Percentiles rank a stretch among this genome's conserved stretches.
These are phyloP conservation scores for Candidula unifasciata DNA, from an alignment of 2,888 invertebrate species.

Conservation along the genomic window DNA sequence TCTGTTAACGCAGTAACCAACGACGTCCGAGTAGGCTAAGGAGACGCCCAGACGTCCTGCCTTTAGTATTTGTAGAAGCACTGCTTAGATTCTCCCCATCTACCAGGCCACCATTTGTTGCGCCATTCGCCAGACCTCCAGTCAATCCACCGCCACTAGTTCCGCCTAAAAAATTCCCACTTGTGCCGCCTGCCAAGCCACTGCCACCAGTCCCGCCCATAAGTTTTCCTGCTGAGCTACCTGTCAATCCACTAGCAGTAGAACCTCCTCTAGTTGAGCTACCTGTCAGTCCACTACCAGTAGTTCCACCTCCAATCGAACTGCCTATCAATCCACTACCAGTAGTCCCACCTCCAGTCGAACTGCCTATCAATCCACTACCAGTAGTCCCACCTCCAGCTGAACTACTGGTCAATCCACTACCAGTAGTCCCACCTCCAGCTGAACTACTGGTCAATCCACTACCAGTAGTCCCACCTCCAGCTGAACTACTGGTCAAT, in stretches of 20 bases:
- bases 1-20: too few species aligned
- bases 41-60: neutral
- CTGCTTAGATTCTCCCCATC: neutral
- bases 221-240: neutral
- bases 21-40: neutral
- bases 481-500: neutral
- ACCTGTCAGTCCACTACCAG: neutral
- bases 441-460: neutral
- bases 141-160: neutral
- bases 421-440: neutral
- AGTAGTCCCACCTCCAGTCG: neutral
- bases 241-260: neutral
- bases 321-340: neutral
- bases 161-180: neutral
- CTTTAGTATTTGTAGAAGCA: neutral
- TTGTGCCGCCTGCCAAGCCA: neutral
- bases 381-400: neutral
- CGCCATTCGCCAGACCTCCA: neutral
- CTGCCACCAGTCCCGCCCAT: neutral
- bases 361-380: neutral
- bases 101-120: neutral
- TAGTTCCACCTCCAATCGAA: neutral
- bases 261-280: neutral
- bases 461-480: neutral
- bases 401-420: neutral